Evolutionary conservation across 2,113 vertebrate genomes (phyloP), one percentile per base, ranked within the genome.

Genomic region (Phocoena phocoena): DNA sequence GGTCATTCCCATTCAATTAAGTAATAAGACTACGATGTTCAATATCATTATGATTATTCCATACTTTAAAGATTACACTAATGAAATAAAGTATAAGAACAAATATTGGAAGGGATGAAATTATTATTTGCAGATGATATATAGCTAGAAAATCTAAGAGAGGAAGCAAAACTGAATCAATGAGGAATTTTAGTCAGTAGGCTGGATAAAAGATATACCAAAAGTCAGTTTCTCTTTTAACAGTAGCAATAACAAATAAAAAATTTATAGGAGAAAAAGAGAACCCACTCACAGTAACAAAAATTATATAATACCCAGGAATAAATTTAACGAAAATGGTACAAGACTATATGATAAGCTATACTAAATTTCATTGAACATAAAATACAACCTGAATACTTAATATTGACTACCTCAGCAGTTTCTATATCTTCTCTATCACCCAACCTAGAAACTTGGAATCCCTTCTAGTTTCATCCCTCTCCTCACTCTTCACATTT

Each of bases 271-370:
- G 74, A 71, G 47, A 86, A 91, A 95, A 94, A 81, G 21, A 87
- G 18, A 82, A 73, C 12, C 21, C 44, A 53, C 5, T 96, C 44
- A 82, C 1, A 62, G 44, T 90, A 84, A 94, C 20, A 82, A 86
- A 93, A 73, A 85, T 55, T 88, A 74, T 47, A 68, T 68, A 92
- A 77, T 50, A 83, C 18, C 44, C 73, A 95, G 14, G 10, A 91
- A 96, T 20, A 91, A 84, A 92, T 44, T 71, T 95, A 93, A 67
- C 84, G 17, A 93, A 17, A 94, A 88, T 81, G 31, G 13, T 38
- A 82, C 6, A 93, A 86, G 58, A 71, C 25, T 83, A 1, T 50
- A 74, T 55, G 74, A 96, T 41, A 95, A 93, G 96, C 12, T 80
- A 79, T 1, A 71, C 58, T 84, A 84, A 83, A 88, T 93, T 88